Percentiles rank a stretch among this genome's conserved stretches.
Evolutionary conservation across 2,113 vertebrate genomes (phyloP).

Genomic region (Oreochromis tanganicae): DNA sequence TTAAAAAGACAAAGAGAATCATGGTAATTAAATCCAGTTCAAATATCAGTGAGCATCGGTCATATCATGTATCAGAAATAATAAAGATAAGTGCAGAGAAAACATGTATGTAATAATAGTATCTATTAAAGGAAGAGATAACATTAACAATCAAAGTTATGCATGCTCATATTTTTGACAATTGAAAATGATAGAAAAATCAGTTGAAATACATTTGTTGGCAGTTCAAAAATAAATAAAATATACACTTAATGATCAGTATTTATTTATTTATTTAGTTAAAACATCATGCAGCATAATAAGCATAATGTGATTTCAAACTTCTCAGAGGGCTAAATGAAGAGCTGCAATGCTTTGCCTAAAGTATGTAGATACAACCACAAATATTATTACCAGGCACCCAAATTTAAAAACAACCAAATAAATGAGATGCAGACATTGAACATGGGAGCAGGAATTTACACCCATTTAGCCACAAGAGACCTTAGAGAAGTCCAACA

Average conservation of each 20-base stretch:
- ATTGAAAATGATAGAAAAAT: background rate
- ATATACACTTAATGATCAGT: background rate
- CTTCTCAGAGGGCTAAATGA: rapidly evolving
- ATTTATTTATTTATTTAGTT: background rate
- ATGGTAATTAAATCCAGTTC: background rate
- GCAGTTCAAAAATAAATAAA: background rate
- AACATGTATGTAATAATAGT: background rate
- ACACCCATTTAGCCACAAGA: background rate
- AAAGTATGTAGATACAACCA: background rate
- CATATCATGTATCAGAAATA: background rate
- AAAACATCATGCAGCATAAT: background rate
- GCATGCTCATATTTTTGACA: background rate
- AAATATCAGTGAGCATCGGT: no score
- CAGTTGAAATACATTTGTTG: background rate
- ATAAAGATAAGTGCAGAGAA: background rate
- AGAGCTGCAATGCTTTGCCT: background rate
- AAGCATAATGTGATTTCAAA: background rate
- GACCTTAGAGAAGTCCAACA: background rate
- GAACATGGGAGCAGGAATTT: rapidly evolving
- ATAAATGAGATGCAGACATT: background rate
- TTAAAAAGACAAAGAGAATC: background rate
- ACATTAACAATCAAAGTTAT: background rate
- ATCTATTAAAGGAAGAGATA: background rate
- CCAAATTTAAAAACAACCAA: background rate
- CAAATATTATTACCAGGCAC: background rate